phyloP scores from a whole-genome alignment of 35 echinoderm and acorn worm species.

The Chiridota heheva region DNA sequence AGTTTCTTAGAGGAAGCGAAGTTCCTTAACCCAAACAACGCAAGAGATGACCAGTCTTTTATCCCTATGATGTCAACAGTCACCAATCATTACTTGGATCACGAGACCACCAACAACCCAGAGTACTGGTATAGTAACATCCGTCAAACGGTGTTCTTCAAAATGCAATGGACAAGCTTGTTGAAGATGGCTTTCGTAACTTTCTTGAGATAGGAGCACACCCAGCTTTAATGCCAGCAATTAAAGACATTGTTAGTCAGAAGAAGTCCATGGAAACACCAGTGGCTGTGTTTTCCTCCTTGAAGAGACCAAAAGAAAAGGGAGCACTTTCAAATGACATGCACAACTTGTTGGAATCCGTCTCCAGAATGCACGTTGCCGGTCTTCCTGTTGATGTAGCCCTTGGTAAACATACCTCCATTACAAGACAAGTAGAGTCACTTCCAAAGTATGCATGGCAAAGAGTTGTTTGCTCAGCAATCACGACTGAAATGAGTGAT shows the following conservation, averaged over 20 bases:
- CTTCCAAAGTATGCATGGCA: slow-evolving; percentile 69
- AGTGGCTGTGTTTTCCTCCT: slow-evolving; percentile 4
- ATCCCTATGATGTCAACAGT: slow-evolving; percentile 61
- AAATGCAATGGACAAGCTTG: background rate
- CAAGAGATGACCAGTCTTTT: background rate
- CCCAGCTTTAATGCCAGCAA: slow-evolving; percentile 42
- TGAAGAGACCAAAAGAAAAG: slow-evolving; percentile 44
- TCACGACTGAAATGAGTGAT: background rate
- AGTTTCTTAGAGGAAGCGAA: slow-evolving; percentile 16
- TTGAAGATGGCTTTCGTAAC: slow-evolving; percentile 40
- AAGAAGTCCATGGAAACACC: background rate
- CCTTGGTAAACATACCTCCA: slow-evolving; percentile 2
- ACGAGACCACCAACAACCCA: slow-evolving; percentile 20
- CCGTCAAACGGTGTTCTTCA: slow-evolving; percentile 34
- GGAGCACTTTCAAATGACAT: slow-evolving; percentile 26
- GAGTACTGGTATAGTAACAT: slow-evolving; percentile 54
- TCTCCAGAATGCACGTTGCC: slow-evolving; percentile 38
- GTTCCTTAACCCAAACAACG: background rate
- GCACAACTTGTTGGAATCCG: slow-evolving; percentile 16
- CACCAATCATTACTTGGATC: slow-evolving; percentile 19
- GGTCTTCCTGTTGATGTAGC: slow-evolving; percentile 24
- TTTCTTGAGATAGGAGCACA: slow-evolving; percentile 63
- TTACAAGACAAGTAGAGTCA: background rate
- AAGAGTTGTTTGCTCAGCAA: slow-evolving; percentile 11
- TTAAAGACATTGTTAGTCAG: slow-evolving; percentile 9